phyloP scores from a whole-genome alignment of 2,888 invertebrate genomes.

The Metallyticus violacea region DNA sequence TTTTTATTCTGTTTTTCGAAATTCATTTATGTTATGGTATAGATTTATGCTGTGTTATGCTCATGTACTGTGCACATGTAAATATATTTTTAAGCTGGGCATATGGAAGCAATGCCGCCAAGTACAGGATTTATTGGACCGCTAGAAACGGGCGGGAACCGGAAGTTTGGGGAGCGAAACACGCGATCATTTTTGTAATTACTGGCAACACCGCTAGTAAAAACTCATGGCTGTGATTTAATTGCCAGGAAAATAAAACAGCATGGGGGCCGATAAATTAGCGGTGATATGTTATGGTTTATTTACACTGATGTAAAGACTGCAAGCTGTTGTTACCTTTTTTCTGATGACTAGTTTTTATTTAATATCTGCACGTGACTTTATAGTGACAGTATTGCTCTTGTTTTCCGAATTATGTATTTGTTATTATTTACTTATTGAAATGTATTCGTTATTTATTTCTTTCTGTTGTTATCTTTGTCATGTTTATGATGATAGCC shows the following conservation, averaged over 20 bases:
- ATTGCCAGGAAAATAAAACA: background rate
- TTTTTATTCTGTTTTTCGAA: too few species aligned
- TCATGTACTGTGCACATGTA: background rate
- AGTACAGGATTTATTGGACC: background rate
- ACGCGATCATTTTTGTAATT: background rate
- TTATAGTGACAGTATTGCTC: too few species aligned
- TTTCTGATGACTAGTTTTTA: background rate
- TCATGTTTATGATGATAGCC: too few species aligned
- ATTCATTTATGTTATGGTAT: too few species aligned
- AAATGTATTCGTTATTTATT: too few species aligned
- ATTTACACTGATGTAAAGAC: background rate
- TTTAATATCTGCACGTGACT: background rate
- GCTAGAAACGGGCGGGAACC: background rate
- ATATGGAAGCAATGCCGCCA: background rate
- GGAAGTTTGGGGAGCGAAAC: background rate
- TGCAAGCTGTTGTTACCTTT: background rate
- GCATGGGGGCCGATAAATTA: too few species aligned
- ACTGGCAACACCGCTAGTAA: background rate
- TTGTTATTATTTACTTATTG: too few species aligned
- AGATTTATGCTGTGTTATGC: background rate
- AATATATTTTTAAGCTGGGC: background rate
- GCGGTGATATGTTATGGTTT: background rate
- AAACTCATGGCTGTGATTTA: background rate
- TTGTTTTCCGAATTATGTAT: too few species aligned
- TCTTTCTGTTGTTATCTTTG: too few species aligned